phyloP scores from a whole-genome alignment of 2,797 vertebrate genomes.

The Heliangelus exortis region DNA sequence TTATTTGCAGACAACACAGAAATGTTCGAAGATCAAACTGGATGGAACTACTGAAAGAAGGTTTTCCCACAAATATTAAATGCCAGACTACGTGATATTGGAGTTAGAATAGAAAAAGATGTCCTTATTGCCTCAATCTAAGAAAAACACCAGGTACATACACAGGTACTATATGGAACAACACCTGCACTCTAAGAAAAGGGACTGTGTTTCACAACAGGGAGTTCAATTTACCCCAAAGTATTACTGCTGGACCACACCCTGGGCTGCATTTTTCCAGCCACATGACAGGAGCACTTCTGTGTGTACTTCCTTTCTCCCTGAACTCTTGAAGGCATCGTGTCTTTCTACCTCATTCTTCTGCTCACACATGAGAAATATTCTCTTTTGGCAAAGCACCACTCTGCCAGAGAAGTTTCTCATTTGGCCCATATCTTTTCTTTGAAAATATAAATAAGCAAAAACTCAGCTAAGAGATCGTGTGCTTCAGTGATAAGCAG shows the following conservation, averaged over 20 bases:
- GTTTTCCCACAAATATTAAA: background rate
- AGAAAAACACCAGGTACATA: background rate
- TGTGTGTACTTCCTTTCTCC: rapidly evolving
- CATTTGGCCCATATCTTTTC: background rate
- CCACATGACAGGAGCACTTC: rapidly evolving
- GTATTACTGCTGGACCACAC: background rate
- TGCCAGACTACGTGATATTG: background rate
- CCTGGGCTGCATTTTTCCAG: background rate
- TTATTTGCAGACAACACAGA: background rate
- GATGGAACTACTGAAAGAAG: background rate
- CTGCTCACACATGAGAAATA: background rate
- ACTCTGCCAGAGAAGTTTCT: background rate
- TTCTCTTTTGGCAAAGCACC: background rate
- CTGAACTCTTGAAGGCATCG: background rate
- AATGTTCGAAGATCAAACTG: background rate
- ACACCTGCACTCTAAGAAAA: background rate
- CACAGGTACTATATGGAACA: rapidly evolving
- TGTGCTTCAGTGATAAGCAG: background rate
- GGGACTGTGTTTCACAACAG: rapidly evolving
- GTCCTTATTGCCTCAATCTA: background rate
- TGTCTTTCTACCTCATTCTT: background rate
- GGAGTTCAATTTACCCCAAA: background rate
- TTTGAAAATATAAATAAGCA: background rate
- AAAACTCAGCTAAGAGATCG: background rate
- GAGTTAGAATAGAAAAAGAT: background rate